Evolutionary conservation across 2,888 invertebrate genomes (phyloP).

Genomic region (Temnothorax unifasciatus): DNA sequence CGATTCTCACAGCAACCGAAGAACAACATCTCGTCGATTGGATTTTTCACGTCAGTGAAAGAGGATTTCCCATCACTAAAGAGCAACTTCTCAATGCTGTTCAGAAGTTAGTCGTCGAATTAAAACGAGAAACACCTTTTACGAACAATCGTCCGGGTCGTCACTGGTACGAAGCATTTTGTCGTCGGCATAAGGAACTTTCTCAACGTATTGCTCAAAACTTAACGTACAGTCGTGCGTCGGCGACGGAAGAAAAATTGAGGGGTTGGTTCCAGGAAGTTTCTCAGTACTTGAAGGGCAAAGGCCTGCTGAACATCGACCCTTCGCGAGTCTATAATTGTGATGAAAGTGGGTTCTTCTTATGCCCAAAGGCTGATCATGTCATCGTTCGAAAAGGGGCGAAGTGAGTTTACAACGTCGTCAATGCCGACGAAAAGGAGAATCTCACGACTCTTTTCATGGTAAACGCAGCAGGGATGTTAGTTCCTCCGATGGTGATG

Average conservation of each 20-base stretch:
- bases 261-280: slow-evolving; percentile 65
- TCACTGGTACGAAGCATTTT: slow-evolving; percentile 62
- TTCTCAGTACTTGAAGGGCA: slow-evolving; percentile 24
- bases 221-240: slow-evolving; percentile 62
- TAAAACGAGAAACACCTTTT: slow-evolving; percentile 58
- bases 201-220: slow-evolving; percentile 49
- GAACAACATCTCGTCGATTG: too few species aligned
- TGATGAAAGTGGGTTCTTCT: slow-evolving; percentile 73
- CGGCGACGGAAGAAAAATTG: slow-evolving; percentile 64
- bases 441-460: slow-evolving; percentile 75
- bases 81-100: too few species aligned
- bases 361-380: slow-evolving; percentile 72
- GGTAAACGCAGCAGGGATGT: slow-evolving; percentile 75
- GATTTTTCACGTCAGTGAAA: too few species aligned
- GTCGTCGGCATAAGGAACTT: slow-evolving; percentile 49
- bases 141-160: slow-evolving; percentile 55
- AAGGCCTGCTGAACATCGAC: slow-evolving; percentile 54
- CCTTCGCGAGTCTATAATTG: slow-evolving; percentile 74
- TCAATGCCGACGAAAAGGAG: slow-evolving; percentile 67
- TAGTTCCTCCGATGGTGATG: slow-evolving; percentile 77
- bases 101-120: background rate
- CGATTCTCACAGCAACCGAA: too few species aligned
- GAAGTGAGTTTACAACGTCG: slow-evolving; percentile 70
- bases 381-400: slow-evolving; percentile 66
- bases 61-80: too few species aligned